Percentiles rank a stretch among this genome's conserved stretches.
Evolutionary conservation across 2,888 invertebrate species (phyloP).

Genomic region (Aradus depressus): DNA sequence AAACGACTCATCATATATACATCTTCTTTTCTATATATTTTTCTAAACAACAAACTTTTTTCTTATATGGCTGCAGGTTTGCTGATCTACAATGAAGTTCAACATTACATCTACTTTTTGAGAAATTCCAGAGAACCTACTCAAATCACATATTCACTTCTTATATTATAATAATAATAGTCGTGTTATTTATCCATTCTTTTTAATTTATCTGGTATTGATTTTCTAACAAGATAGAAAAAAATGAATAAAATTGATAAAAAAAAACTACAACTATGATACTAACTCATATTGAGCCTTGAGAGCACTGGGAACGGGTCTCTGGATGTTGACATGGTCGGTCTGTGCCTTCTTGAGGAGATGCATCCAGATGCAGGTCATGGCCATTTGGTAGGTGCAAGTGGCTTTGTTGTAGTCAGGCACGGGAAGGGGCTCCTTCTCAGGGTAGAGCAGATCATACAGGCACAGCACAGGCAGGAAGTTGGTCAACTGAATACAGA

Average conservation of each 20-base stretch:
- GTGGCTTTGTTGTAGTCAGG: slow-evolving; percentile 80
- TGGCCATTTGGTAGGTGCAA: slow-evolving; percentile 83
- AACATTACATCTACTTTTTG: too few relatives aligned
- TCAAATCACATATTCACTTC: too few relatives aligned
- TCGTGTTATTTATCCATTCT: too few relatives aligned
- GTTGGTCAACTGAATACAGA: slow-evolving; percentile 52
- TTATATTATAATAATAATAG: too few relatives aligned
- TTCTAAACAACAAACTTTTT: too few relatives aligned
- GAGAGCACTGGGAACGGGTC: slow-evolving; percentile 67
- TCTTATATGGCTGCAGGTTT: too few relatives aligned
- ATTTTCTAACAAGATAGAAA: too few relatives aligned
- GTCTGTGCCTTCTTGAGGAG: slow-evolving; percentile 84
- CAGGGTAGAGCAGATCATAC: slow-evolving; percentile 85
- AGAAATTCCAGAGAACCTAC: too few relatives aligned
- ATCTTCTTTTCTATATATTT: too few relatives aligned
- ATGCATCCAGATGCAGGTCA: slow-evolving; percentile 94
- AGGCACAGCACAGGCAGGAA: slow-evolving; percentile 82
- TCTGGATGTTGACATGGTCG: slow-evolving; percentile 59
- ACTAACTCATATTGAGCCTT: slow-evolving; percentile 72
- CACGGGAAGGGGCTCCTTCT: slow-evolving; percentile 76
- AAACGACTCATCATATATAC: too few relatives aligned
- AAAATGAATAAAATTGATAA: not conserved
- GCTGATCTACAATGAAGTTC: too few relatives aligned
- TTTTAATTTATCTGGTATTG: too few relatives aligned
- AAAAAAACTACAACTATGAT: not conserved